Evolutionary conservation across 2,797 vertebrate species (phyloP).

Genomic region (Pantherophis vulpinus): DNA sequence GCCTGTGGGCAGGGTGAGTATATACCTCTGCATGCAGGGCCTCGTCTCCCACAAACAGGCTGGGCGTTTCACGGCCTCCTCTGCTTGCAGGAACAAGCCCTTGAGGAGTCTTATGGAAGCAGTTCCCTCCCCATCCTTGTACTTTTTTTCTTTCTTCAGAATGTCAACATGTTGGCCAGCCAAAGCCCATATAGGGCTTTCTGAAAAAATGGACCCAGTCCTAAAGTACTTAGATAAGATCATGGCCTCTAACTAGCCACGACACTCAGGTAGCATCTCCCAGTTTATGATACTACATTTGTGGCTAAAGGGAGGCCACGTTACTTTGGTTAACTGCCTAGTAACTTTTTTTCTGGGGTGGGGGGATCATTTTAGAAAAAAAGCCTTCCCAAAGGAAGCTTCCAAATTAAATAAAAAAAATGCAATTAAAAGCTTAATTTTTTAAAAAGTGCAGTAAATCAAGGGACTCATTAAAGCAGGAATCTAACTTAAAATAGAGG

Average conservation of each 20-base stretch:
- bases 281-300: background rate
- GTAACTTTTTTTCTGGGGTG: background rate
- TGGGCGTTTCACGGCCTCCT: conserved; percentile 35
- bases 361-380: background rate
- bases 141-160: background rate
- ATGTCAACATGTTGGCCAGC: background rate
- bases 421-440: background rate
- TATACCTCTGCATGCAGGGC: conserved; percentile 12
- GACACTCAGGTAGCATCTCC: background rate
- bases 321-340: background rate
- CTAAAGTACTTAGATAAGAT: background rate
- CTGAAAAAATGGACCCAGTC: background rate
- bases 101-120: background rate
- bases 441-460: background rate
- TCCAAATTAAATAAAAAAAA: background rate
- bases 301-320: background rate
- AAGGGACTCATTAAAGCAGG: background rate
- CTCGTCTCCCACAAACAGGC: conserved; percentile 38
- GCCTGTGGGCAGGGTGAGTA: conserved; percentile 64
- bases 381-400: background rate
- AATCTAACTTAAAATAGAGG: background rate
- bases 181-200: background rate
- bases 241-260: background rate
- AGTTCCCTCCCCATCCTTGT: background rate
- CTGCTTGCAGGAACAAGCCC: conserved; percentile 62